phyloP scores from a whole-genome alignment of 2,113 vertebrate genomes.

The Clarias macrocephalus region DNA sequence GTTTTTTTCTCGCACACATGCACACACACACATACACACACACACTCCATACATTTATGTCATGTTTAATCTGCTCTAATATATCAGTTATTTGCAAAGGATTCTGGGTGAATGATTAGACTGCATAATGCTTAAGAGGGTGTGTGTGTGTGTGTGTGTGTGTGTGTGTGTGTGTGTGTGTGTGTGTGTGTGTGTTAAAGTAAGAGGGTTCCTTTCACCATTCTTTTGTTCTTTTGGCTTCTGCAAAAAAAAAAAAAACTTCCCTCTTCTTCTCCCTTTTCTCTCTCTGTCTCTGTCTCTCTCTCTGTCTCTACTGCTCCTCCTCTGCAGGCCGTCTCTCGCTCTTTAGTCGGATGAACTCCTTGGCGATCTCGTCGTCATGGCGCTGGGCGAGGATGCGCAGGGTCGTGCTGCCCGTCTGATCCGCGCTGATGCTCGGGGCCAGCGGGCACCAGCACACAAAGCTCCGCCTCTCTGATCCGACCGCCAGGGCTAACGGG shows the following conservation, averaged over 20 bases:
- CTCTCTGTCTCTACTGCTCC: conserved; percentile 76
- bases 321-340: conserved; percentile 89
- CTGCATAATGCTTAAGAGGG: not conserved
- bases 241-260: not conserved
- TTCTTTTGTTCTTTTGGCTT: not conserved
- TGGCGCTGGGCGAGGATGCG: conserved; percentile 92
- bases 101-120: not conserved
- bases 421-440: conserved; percentile 82
- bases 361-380: conserved; percentile 92
- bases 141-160: conserved; percentile 9
- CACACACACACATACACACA: not conserved
- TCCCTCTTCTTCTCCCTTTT: not conserved
- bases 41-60: not conserved
- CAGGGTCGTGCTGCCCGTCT: conserved; percentile 89
- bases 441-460: conserved; percentile 95
- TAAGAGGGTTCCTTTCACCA: no score
- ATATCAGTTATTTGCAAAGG: not conserved
- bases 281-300: not conserved
- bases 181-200: not conserved
- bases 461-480: conserved; percentile 87
- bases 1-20: not conserved
- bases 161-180: conserved; percentile 7
- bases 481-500: conserved; percentile 84
- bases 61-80: not conserved
- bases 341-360: conserved; percentile 92